phyloP scores from a whole-genome alignment of 2,888 invertebrate species.

The Synanthedon tipuliformis region DNA sequence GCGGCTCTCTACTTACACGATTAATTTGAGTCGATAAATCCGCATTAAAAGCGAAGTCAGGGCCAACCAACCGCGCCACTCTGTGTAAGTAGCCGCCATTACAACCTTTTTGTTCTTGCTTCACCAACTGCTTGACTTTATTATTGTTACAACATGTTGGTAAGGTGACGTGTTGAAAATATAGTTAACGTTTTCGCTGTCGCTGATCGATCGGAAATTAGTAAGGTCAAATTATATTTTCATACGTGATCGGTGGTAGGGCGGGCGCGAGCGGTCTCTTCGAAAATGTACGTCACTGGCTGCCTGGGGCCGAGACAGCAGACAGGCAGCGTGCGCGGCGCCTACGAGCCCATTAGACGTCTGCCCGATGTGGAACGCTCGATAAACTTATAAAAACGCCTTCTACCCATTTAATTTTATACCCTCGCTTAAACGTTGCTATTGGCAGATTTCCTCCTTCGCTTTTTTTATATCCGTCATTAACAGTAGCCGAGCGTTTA shows the following conservation, averaged over 20 bases:
- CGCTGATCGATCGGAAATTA: constrained; percentile 36
- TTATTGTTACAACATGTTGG: constrained; percentile 2
- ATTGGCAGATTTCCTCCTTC: constrained; percentile 63
- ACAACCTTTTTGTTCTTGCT: constrained; percentile 48
- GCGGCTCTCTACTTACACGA: constrained; percentile 61
- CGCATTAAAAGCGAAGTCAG: constrained; percentile 59
- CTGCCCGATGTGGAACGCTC: constrained; percentile 66
- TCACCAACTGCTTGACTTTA: constrained; percentile 13
- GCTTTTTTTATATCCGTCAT: constrained; percentile 52
- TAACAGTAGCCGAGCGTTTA: constrained; percentile 10
- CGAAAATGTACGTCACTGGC: constrained; percentile 29
- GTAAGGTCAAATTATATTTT: constrained; percentile 28
- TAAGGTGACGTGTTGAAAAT: constrained; percentile 23
- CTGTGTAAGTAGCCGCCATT: constrained; percentile 51
- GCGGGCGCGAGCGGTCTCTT: constrained; percentile 7
- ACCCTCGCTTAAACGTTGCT: constrained; percentile 61
- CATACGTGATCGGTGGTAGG: constrained; percentile 9
- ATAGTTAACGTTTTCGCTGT: constrained; percentile 20
- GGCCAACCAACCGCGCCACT: constrained; percentile 54
- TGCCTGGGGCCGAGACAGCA: constrained; percentile 54
- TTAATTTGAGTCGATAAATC: constrained; percentile 70
- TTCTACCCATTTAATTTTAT: constrained; percentile 69
- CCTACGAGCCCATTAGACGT: constrained; percentile 63
- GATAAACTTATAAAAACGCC: constrained; percentile 70
- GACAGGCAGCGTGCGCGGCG: constrained; percentile 63